phyloP scores from a whole-genome alignment of 2,797 vertebrate species.

The Myotis daubentonii region DNA sequence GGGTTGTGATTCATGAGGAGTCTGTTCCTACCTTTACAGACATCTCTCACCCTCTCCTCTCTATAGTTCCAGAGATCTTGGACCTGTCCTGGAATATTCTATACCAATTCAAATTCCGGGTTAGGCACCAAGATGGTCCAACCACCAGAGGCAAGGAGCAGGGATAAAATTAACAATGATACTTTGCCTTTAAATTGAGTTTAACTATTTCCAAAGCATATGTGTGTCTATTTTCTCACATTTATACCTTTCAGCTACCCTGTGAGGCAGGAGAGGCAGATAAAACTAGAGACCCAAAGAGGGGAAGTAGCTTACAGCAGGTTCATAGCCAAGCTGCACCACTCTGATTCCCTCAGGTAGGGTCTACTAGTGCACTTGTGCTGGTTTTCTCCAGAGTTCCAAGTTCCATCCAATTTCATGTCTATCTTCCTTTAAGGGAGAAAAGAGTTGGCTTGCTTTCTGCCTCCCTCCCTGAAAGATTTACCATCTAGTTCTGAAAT shows the following conservation, averaged over 20 bases:
- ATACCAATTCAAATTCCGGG: not conserved
- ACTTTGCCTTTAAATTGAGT: not conserved
- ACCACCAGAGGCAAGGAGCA: not conserved
- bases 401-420: not conserved
- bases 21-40: not conserved
- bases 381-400: not conserved
- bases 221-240: not conserved
- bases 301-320: not conserved
- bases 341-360: not conserved
- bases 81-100: not conserved
- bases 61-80: not conserved
- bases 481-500: conserved; percentile 46
- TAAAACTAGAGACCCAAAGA: not conserved
- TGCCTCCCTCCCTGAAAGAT: not conserved
- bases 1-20: not conserved
- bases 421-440: conserved; percentile 28
- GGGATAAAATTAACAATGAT: conserved; percentile 9
- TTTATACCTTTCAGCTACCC: not conserved
- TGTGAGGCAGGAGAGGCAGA: not conserved
- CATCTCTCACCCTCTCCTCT: not conserved
- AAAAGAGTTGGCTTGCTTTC: conserved; percentile 1
- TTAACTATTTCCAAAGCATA: not conserved
- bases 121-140: not conserved
- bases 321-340: conserved; percentile 1
- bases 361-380: not conserved